These are phyloP conservation scores for Nycticorax nycticorax DNA, from an alignment of 2,113 vertebrate genomes.

Conservation along the genomic window DNA sequence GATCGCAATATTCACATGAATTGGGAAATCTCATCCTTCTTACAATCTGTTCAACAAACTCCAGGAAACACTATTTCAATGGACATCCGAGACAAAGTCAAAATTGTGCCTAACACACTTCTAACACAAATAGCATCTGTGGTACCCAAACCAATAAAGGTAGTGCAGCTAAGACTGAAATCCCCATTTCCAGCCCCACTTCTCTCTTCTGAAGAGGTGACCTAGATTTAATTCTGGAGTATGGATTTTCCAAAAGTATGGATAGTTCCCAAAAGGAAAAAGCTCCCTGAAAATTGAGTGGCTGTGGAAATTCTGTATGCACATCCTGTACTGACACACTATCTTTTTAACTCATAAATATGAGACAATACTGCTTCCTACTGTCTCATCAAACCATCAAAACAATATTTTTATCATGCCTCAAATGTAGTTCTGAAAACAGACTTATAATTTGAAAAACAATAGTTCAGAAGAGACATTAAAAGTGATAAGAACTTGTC, in stretches of 20 bases:
- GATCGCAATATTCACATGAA: neutral
- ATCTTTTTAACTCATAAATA: neutral
- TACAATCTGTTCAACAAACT: neutral
- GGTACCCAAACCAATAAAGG: neutral
- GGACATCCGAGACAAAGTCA: neutral
- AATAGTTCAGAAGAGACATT: neutral
- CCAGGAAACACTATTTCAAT: neutral
- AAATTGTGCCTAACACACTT: neutral
- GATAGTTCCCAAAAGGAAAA: neutral
- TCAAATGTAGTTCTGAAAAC: neutral
- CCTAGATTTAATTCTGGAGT: neutral
- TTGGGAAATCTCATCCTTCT: neutral
- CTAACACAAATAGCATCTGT: neutral
- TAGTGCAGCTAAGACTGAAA: neutral
- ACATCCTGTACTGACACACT: neutral
- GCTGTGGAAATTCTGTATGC: neutral
- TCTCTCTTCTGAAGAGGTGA: neutral
- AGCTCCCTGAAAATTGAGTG: neutral
- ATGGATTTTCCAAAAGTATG: neutral
- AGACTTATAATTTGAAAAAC: neutral
- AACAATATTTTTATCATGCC: neutral
- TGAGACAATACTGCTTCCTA: neutral
- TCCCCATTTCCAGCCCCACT: neutral
- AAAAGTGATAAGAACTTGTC: neutral
- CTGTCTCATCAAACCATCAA: neutral